phyloP scores from a whole-genome alignment of 2,797 vertebrate species.

The Melanotaenia trifasciata region DNA sequence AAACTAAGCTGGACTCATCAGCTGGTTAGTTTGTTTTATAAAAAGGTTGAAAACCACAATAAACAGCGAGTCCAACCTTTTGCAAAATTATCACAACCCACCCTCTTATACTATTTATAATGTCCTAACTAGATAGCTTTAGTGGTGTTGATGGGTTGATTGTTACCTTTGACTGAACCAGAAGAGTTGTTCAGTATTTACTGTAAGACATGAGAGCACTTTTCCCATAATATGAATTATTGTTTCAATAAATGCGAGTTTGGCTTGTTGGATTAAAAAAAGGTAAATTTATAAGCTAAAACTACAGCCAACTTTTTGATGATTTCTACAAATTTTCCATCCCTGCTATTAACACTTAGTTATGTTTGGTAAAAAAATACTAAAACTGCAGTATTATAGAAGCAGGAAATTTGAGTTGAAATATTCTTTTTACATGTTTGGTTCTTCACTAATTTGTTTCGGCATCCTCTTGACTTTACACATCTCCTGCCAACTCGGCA shows the following conservation, averaged over 20 bases:
- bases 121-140: background rate
- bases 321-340: background rate
- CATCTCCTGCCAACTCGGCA: conserved; percentile 20
- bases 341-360: too few species aligned
- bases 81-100: too few species aligned
- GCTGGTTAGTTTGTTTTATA: background rate
- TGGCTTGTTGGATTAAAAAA: too few species aligned
- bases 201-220: background rate
- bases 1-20: background rate
- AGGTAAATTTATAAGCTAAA: too few species aligned
- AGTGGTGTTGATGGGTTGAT: too few species aligned
- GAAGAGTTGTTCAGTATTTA: background rate
- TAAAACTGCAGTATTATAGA: background rate
- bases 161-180: background rate
- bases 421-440: conserved; percentile 52
- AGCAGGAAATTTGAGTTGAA: background rate
- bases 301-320: background rate
- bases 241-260: too few species aligned
- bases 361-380: background rate
- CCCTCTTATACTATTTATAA: too few species aligned
- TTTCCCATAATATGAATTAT: too few species aligned
- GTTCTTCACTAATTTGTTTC: conserved; percentile 21
- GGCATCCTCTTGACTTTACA: conserved; percentile 14
- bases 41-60: background rate
- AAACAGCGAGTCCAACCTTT: background rate